Evolutionary conservation across 2,888 invertebrate genomes (phyloP), one percentile per base, ranked within the genome.

Genomic region (Labia minor): DNA sequence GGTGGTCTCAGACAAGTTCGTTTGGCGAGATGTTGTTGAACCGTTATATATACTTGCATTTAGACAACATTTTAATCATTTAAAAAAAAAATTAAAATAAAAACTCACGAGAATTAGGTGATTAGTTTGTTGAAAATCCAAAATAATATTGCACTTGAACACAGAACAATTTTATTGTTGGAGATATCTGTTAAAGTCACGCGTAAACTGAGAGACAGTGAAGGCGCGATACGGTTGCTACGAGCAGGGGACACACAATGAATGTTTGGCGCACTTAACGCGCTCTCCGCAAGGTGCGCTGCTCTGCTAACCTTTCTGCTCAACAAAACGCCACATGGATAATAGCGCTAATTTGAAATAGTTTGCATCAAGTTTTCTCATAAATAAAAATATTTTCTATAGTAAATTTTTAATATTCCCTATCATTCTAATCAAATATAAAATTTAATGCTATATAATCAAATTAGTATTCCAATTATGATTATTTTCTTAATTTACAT

Each of bases 161-260:
- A 49, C 49, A 16, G 16, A 4, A 49, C 49, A 49, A 14, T n/a
- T 49, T 16, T 16, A 49, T 49, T 49, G 49, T 49, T 49, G 49
- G 49, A 49, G 49, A 49, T 49, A n/a, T 49, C 49, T 49, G 49
- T 49, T 49, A 11, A 49, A 49, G 49, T 49, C 49, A 49, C 49
- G 49, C 49, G 49, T 11, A 49, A 49, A 49, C 49, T 4, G 14
- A 49, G 49, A 11, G 49, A 49, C 49, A 49, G n/a, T 14, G 49
- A 14, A 2, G 2, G 49, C n/a, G 8, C 49, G 2, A 49, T 8
- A 3, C 49, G 49, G 14, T 49, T 4, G 6, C 16, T 4, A 16
- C 16, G 49, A 49, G 49, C 14, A 4, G 49, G n/a, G 16, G 14
- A 16, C 49, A 49, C 49, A 49, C 49, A 49, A 49, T 49, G 49